Conservation (phyloP, 2,797 vertebrate genomes). For the Myotis daubentonii region DNA sequence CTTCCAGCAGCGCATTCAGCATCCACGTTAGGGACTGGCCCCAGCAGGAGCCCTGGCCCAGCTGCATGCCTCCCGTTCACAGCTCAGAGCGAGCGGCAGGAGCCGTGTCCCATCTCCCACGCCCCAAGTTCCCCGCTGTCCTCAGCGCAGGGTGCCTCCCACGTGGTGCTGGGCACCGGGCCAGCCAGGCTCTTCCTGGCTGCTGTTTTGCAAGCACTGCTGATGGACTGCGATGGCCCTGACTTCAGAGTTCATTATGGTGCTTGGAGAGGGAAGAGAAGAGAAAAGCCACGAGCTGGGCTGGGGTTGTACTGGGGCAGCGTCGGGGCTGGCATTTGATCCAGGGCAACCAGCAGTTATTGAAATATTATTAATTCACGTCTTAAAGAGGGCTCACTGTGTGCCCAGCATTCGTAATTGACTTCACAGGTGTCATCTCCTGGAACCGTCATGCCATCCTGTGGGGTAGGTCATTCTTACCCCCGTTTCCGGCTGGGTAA, state of each 20-base stretch:
- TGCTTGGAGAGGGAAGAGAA: neutral
- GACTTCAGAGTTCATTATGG: neutral
- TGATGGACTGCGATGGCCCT: neutral
- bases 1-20: neutral
- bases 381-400: neutral
- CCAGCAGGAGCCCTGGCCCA: neutral
- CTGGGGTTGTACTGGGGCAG: neutral
- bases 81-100: neutral
- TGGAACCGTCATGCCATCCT: neutral
- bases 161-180: neutral
- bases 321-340: neutral
- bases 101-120: accelerated
- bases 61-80: neutral
- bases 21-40: neutral
- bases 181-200: neutral
- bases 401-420: accelerated
- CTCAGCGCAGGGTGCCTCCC: neutral
- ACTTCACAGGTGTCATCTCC: accelerated
- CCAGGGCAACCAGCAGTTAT: neutral
- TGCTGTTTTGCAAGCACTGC: neutral
- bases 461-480: neutral
- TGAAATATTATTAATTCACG: neutral
- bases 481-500: neutral
- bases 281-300: neutral
- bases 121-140: accelerated